phyloP scores from a whole-genome alignment of 2,888 invertebrate species.

The Nyleta sp. region DNA sequence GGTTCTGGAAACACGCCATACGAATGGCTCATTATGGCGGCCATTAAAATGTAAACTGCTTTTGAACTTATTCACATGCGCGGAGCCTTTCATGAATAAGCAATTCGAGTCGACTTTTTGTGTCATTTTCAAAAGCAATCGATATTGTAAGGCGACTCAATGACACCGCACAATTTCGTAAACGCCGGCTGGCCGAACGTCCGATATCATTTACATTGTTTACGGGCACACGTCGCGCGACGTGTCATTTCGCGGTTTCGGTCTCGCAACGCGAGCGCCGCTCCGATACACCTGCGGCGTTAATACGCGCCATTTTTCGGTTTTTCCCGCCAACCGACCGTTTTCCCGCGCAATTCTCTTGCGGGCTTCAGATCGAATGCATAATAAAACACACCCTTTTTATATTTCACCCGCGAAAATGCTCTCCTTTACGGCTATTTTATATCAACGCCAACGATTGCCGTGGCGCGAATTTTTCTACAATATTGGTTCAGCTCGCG shows the following conservation, averaged over 20 bases:
- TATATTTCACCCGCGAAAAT: too few relatives aligned
- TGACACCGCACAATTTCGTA: not conserved
- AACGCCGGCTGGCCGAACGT: not conserved
- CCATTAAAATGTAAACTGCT: conserved; percentile 47
- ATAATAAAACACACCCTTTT: too few relatives aligned
- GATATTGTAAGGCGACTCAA: not conserved
- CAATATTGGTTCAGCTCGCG: conserved; percentile 5
- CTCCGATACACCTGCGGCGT: too few relatives aligned
- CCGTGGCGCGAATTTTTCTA: not conserved
- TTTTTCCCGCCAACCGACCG: too few relatives aligned
- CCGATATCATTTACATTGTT: too few relatives aligned
- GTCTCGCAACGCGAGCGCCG: too few relatives aligned
- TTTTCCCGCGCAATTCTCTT: too few relatives aligned
- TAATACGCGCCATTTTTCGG: too few relatives aligned
- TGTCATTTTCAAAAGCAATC: conserved; percentile 12
- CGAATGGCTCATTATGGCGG: conserved; percentile 31
- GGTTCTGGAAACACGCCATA: conserved; percentile 33
- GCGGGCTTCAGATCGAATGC: too few relatives aligned
- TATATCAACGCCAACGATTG: not conserved
- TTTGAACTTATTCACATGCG: conserved; percentile 26
- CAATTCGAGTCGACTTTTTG: conserved; percentile 12
- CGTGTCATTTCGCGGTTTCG: too few relatives aligned
- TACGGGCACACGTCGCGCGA: too few relatives aligned
- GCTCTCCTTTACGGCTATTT: too few relatives aligned
- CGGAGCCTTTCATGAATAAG: conserved; percentile 38